These are phyloP conservation scores for Temnothorax longispinosus DNA, from an alignment of 1,140 invertebrate species.

Conservation along the genomic window DNA sequence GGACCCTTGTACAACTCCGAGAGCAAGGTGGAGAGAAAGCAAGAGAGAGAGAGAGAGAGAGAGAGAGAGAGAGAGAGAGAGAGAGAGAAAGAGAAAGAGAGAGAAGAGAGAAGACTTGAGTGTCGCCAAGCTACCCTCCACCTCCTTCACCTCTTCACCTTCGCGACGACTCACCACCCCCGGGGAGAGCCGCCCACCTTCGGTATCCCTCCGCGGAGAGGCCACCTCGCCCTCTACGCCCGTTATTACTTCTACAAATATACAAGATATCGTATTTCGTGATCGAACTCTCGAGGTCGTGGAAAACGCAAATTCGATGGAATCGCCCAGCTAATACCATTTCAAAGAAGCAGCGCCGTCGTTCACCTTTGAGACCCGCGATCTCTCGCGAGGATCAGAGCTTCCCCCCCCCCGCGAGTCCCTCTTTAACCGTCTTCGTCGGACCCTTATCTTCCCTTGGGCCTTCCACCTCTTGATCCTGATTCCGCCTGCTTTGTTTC, in stretches of 20 bases:
- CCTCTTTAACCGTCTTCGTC: conserved; percentile 8
- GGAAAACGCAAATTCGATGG: conserved; percentile 65
- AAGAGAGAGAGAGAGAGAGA: conserved; percentile 41
- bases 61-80: conserved; percentile 68
- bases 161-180: conserved; percentile 69
- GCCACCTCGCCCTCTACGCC: conserved; percentile 61
- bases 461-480: neutral
- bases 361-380: conserved; percentile 62
- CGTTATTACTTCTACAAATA: conserved; percentile 83
- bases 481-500: conserved; percentile 15
- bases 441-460: conserved; percentile 17
- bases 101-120: conserved; percentile 81
- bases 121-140: conserved; percentile 85
- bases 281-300: conserved; percentile 71
- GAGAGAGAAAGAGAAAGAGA: conserved; percentile 31
- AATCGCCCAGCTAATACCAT: conserved; percentile 71
- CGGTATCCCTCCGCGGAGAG: conserved; percentile 34
- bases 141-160: conserved; percentile 76
- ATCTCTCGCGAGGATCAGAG: conserved; percentile 37
- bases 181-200: conserved; percentile 38
- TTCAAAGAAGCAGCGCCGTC: conserved; percentile 67
- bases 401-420: neutral
- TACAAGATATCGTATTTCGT: conserved; percentile 78
- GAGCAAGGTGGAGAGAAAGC: conserved; percentile 51
- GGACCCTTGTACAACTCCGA: conserved; percentile 84